phyloP scores from a whole-genome alignment of 1,140 invertebrate genomes.

The Drosophila yakuba region DNA sequence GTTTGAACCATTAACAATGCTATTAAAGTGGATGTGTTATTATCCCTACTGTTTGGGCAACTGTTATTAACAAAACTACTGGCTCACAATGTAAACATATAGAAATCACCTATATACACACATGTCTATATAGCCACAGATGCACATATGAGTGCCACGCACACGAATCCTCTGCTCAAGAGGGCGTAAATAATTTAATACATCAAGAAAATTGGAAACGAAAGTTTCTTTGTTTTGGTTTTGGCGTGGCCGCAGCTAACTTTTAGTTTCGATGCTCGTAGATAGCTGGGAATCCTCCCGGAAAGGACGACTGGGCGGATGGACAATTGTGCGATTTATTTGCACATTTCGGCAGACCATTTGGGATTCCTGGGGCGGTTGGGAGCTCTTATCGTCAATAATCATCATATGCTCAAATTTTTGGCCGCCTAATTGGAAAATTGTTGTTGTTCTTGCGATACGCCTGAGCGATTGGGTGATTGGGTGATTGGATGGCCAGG shows the following conservation, averaged over 20 bases:
- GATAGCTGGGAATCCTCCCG: conserved; percentile 25
- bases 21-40: no score
- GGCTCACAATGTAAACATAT: not conserved
- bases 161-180: conserved; percentile 74
- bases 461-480: conserved; percentile 71
- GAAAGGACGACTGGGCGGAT: conserved; percentile 5
- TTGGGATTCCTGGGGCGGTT: conserved; percentile 36
- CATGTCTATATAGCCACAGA: not conserved
- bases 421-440: conserved; percentile 83
- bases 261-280: conserved; percentile 71
- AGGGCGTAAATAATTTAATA: conserved; percentile 84
- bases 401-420: conserved; percentile 84
- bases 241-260: conserved; percentile 72
- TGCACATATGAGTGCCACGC: conserved; percentile 36
- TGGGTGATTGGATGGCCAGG: conserved; percentile 45
- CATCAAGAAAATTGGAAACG: conserved; percentile 83
- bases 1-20: no score
- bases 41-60: no score
- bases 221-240: conserved; percentile 79
- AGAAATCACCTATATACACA: not conserved
- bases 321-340: conserved; percentile 79
- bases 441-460: conserved; percentile 73
- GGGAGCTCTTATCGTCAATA: conserved; percentile 76
- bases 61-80: not conserved
- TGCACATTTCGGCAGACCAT: conserved; percentile 67